Evolutionary conservation across 2,113 vertebrate species (phyloP).

Genomic region (Oceanodroma tethys): DNA sequence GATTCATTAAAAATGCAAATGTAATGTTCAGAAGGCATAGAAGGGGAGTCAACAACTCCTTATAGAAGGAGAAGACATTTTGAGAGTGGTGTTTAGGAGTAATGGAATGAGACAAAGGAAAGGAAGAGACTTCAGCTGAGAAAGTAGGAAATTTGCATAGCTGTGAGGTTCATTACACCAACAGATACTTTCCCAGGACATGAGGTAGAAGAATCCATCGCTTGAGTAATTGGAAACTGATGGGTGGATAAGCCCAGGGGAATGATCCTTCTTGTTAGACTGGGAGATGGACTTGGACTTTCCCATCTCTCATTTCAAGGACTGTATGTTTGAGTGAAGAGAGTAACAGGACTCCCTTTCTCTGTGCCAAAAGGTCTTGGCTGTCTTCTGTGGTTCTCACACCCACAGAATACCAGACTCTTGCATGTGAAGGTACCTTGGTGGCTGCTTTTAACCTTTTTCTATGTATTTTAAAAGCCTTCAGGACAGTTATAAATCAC

Average conservation of each 20-base stretch:
- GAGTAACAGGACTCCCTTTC: not conserved
- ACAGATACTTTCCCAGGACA: not conserved
- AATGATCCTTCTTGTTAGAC: not conserved
- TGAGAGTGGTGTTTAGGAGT: not conserved
- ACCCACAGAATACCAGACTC: not conserved
- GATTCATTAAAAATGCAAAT: not conserved
- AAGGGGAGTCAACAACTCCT: not conserved
- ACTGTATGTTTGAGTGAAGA: not conserved
- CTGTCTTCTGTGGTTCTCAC: not conserved
- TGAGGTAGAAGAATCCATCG: not conserved
- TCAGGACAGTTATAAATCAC: not conserved
- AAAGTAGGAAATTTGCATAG: not conserved
- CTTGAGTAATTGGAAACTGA: not conserved
- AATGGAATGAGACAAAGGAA: not conserved
- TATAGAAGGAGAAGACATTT: not conserved
- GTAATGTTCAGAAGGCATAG: not conserved
- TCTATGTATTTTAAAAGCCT: not conserved
- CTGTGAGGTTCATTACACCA: not conserved
- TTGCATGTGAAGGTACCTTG: not conserved
- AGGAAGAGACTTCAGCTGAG: not conserved
- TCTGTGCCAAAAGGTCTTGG: not conserved
- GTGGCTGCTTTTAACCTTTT: not conserved
- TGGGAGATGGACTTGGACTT: not conserved
- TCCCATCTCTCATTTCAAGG: not conserved
- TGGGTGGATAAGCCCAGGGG: not conserved